Evolutionary conservation across 2,888 invertebrate species (phyloP), one percentile per base, ranked within the genome.

Genomic region (Nyleta sp.): DNA sequence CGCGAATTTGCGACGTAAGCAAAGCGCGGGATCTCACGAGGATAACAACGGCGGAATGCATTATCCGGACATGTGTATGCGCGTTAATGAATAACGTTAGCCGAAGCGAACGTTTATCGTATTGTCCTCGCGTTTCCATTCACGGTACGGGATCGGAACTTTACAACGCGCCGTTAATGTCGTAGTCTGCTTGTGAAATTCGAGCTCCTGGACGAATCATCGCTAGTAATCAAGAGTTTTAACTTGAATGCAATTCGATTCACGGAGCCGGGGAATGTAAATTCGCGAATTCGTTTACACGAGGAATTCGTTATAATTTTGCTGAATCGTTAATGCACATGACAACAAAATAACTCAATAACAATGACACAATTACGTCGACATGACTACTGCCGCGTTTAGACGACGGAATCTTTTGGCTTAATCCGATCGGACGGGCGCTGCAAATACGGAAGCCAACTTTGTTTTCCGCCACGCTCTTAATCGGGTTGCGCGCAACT

Each of bases 191-290:
- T 42, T 35, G 40, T 28, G 18, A 42, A 67, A 57, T 50, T 60
- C 53, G 40, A 76, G 52, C 55, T 80, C 64, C 64, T 68, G 64
- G 53, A 75, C 57, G 70, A 78, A 52, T 78, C 73, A 70, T 78
- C 22, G 52, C 67, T 44, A 57, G 73, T 70, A 78, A 78, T 76
- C 76, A 75, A 76, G 72, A 68, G 64, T 72, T 67, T 60, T 59
- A 72, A 78, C 68, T 70, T 15, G 15, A 57, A 33, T 55, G 55
- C 28, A 74, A 77, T 71, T 70, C 46, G 44, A 72, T 70, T 62
- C 46, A 44, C 31, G 15, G 10, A 8, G 13, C 13, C 3, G 38
- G 38, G 7, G 13, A 53, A 74, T 74, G 53, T 68, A 60, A 60
- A 70, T 70, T 42, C 24, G 28, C 28, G 50, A 65, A 64, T 57